A percentile compares a stretch with the other conserved stretches of the same genome.
phyloP scores from a whole-genome alignment of 1,140 invertebrate species.

The Pseudomyrmex cubaensis region DNA sequence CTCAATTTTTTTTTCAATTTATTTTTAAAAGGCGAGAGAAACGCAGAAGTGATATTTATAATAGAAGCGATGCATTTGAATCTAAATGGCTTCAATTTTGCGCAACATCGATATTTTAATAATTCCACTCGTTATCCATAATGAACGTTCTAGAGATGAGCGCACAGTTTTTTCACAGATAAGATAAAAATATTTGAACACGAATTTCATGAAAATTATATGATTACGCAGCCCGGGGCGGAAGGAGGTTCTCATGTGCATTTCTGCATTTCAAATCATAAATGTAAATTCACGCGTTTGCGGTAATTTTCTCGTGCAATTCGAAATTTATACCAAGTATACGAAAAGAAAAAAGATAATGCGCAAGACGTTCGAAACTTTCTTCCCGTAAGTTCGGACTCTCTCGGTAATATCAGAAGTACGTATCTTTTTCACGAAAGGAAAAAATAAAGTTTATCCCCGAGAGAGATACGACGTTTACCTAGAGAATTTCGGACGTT shows the following conservation, averaged over 20 bases:
- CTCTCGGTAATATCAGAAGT: constrained; percentile 31
- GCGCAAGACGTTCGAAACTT: constrained; percentile 26
- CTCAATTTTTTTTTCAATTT: constrained; percentile 45
- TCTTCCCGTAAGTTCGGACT: constrained; percentile 30
- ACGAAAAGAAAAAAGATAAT: constrained; percentile 12
- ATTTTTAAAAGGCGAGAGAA: not conserved
- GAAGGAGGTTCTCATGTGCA: not conserved
- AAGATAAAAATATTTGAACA: constrained; percentile 1
- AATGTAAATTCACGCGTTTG: constrained; percentile 14
- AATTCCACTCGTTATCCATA: too few relatives aligned
- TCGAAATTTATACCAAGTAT: constrained; percentile 1
- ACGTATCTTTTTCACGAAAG: constrained; percentile 15
- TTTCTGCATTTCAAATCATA: constrained; percentile 22
- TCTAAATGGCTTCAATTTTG: not conserved
- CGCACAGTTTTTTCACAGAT: too few relatives aligned
- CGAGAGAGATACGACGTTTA: constrained; percentile 21
- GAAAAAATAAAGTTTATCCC: constrained; percentile 24
- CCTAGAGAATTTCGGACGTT: constrained; percentile 31
- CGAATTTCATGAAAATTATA: constrained; percentile 6
- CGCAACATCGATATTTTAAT: not conserved
- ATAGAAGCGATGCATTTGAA: not conserved
- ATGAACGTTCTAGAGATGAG: too few relatives aligned
- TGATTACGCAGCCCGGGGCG: not conserved
- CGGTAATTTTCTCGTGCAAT: constrained; percentile 35
- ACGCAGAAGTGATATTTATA: not conserved